Evolutionary conservation across 23 tunicate genomes (phyloP), one percentile per base, ranked within the genome.

Genomic region (Diplosoma virens): DNA sequence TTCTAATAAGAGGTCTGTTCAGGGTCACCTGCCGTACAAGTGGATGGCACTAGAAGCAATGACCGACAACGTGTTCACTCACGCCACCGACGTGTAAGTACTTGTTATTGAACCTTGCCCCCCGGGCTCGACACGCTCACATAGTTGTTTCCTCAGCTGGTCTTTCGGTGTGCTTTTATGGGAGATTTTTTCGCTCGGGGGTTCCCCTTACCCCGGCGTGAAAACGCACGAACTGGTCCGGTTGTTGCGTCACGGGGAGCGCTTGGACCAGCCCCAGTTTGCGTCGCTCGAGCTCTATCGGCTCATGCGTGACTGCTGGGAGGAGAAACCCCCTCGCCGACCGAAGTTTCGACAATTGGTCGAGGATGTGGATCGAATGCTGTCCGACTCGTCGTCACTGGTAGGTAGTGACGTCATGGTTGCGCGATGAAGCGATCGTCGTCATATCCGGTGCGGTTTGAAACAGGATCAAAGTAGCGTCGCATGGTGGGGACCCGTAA

Each of bases 1-100:
- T n/a, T n/a, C n/a, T n/a, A n/a, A n/a, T n/a, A n/a, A n/a, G n/a
- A n/a, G n/a, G n/a, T n/a, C n/a, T n/a, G n/a, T 67, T 18, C 79
- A 89, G 96, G 96, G 89, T 16, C 96, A 89, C 77, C 84, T 89
- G 31, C 96, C 96, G 33, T 89, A 89, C 89, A 89, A 89, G 72
- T 89, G 96, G 96, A 89, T 89, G 96, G 96, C 96, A 3, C 78
- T 83, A 3, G 96, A 89, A 34, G 79, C 96, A 47, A 82, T 89
- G 87, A 75, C 73, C 3, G 96, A 89, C 48, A 83, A 89, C 67
- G 69, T 89, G 5, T 89, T 89, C 69, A 83, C 96, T 1, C 89
- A 83, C 84, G 85, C 89, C 67, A 89, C 96, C 24, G 96, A 89
- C 33, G 96, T 89, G 96, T 89, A 78, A 83, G 96, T 89, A 35